These are phyloP conservation scores for Geophilus truncorum DNA, from an alignment of 2,888 invertebrate species.

Conservation along the genomic window DNA sequence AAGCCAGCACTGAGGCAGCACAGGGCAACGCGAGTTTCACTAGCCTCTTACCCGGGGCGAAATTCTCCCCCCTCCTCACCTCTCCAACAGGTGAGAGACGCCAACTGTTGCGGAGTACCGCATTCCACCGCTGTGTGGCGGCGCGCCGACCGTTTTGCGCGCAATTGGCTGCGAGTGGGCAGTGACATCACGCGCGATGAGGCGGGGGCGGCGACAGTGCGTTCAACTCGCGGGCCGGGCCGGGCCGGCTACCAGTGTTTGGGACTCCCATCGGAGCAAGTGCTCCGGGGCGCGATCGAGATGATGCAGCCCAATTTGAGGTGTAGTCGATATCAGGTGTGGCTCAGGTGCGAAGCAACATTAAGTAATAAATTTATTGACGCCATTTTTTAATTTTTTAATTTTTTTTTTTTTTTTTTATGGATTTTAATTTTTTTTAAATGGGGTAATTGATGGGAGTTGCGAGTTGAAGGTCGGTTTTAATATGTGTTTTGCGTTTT, in stretches of 20 bases:
- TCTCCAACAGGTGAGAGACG: background rate
- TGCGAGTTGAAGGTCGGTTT: background rate
- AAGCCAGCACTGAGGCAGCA: constrained; percentile 20
- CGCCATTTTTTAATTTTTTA: background rate
- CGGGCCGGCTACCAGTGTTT: background rate
- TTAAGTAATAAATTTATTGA: background rate
- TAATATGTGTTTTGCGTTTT: background rate
- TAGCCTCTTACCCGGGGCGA: constrained; percentile 9
- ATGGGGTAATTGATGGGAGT: background rate
- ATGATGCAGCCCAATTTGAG: background rate
- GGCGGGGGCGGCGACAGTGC: constrained; percentile 2
- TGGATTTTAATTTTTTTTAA: background rate
- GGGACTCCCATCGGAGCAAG: background rate
- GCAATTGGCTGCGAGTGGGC: background rate
- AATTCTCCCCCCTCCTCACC: constrained; percentile 1
- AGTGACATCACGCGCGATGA: background rate
- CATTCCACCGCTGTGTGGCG: constrained; percentile 1
- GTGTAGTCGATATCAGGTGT: background rate
- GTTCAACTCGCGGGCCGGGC: background rate
- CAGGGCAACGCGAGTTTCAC: constrained; percentile 16
- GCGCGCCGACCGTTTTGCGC: background rate
- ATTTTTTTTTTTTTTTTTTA: background rate
- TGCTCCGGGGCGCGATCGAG: background rate
- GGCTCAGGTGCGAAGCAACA: background rate
- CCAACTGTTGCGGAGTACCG: constrained; percentile 11